Percentiles rank a stretch among this genome's conserved stretches.
Conservation (phyloP, 2,888 invertebrate species). For the Chromoteleia sp. region DNA sequence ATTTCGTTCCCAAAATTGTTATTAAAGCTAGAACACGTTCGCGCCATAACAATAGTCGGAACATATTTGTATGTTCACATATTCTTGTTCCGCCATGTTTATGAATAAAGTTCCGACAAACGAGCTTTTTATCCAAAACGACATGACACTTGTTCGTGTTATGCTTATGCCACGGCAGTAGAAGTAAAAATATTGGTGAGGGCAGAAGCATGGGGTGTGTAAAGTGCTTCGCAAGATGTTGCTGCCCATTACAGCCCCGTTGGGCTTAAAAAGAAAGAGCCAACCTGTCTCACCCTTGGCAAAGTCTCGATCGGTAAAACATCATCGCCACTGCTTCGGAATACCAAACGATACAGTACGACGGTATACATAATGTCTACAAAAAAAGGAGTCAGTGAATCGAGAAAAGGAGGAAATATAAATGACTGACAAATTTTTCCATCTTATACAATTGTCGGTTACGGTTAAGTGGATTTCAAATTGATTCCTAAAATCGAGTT, state of each 20-base stretch:
- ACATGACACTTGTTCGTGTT: constrained; percentile 71
- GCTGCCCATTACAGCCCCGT: constrained; percentile 81
- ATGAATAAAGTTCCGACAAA: constrained; percentile 72
- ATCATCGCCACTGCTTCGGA: constrained; percentile 79
- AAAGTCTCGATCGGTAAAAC: constrained; percentile 78
- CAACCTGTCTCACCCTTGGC: constrained; percentile 66
- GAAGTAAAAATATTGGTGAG: constrained; percentile 71
- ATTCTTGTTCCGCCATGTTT: constrained; percentile 69
- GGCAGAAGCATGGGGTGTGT: constrained; percentile 74
- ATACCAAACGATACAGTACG: constrained; percentile 78
- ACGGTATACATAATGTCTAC: constrained; percentile 63
- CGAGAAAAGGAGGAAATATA: constrained; percentile 29
- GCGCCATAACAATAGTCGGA: constrained; percentile 67
- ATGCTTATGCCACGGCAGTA: constrained; percentile 68
- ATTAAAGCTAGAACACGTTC: constrained; percentile 61
- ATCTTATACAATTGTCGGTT: constrained; percentile 18
- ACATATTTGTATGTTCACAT: constrained; percentile 68
- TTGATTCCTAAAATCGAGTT: constrained; percentile 15
- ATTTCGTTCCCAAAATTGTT: constrained; percentile 46
- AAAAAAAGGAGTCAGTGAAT: constrained; percentile 43
- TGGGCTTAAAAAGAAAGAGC: constrained; percentile 74
- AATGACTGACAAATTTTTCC: constrained; percentile 35
- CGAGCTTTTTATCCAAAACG: constrained; percentile 72
- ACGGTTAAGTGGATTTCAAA: constrained; percentile 1
- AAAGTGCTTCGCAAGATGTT: constrained; percentile 82